Base-by-base conservation (phyloP, 2,113 vertebrate genomes). In the Cochlearius cochlearius region DNA sequence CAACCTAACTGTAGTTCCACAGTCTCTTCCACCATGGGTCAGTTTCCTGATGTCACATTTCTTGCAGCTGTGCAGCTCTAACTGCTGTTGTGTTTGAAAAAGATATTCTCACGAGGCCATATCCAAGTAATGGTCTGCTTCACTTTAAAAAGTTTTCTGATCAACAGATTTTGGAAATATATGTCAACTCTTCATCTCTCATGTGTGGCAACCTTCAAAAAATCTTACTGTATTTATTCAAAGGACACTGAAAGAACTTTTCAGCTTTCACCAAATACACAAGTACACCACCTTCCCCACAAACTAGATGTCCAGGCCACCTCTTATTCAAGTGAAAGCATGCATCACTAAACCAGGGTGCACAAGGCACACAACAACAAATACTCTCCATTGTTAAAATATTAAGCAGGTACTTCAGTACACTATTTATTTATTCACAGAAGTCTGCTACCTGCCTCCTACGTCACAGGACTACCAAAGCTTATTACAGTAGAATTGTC, bases 341-440 rank as follows among this genome's bases (percentile, higher is more conserved):
- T 27, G 29, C 16, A 41, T 62, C 41, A 73, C 15, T 62, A 66
- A 76, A 72, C 20, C 7, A 66, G 29, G 30, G 5, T 41, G 22
- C 62, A 88, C 6, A 88, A 66, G 10, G 34, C 29, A 71, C 7
- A 26, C 0, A 1, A 12, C 26, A 93, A 41, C 45, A 80, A 73
- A 88, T 39, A 63, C 16, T 86, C 47, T 77, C 74, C 36, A 34
- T 9, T 34, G n/a, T 77, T 92, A 86, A 86, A 86, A 79, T 69
- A 88, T 90, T 90, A 86, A 96, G 50, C 32, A 93, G n/a, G 27
- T 58, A 49, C 15, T 38, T 80, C 3, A 4, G 23, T 55, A 92
- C 27, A 38, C 26, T 66, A 38, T 34, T 90, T 64, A 92, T 80
- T 91, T 90, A 85, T 82, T 86, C 58, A 95, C 43, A 75, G 15